Percentiles rank a stretch among this genome's conserved stretches.
These are phyloP conservation scores for Trichopoda pennipes DNA, from an alignment of 2,888 invertebrate species.

Conservation along the genomic window DNA sequence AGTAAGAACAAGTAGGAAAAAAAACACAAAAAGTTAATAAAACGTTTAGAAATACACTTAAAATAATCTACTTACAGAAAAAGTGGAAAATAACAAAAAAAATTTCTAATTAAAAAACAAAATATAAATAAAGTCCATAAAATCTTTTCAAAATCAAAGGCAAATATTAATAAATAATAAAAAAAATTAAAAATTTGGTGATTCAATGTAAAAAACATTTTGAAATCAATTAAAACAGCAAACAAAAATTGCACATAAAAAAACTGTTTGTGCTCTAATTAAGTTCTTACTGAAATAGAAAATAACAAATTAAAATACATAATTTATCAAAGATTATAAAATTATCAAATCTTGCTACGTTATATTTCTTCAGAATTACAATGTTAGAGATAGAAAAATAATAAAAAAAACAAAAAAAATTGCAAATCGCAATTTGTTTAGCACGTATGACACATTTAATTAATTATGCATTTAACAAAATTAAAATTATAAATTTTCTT, in stretches of 20 bases:
- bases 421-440: constrained; percentile 12
- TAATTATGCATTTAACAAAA: constrained; percentile 33
- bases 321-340: not conserved
- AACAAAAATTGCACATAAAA: not conserved
- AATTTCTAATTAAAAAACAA: constrained; percentile 19
- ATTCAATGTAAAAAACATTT: constrained; percentile 16
- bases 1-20: no score
- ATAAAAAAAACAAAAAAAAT: not conserved
- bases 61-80: no score
- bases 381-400: no score
- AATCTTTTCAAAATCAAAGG: constrained; percentile 10
- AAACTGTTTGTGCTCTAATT: constrained; percentile 19
- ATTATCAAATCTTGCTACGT: not conserved
- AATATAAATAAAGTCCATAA: not conserved
- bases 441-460: constrained; percentile 47
- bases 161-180: not conserved
- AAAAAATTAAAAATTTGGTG: not conserved
- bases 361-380: not conserved
- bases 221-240: not conserved
- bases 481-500: not conserved
- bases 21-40: no score
- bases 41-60: no score
- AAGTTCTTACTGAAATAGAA: not conserved
- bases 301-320: not conserved
- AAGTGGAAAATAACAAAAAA: not conserved